phyloP scores from a whole-genome alignment of 2,888 invertebrate species.

The Idaea dimidiata region DNA sequence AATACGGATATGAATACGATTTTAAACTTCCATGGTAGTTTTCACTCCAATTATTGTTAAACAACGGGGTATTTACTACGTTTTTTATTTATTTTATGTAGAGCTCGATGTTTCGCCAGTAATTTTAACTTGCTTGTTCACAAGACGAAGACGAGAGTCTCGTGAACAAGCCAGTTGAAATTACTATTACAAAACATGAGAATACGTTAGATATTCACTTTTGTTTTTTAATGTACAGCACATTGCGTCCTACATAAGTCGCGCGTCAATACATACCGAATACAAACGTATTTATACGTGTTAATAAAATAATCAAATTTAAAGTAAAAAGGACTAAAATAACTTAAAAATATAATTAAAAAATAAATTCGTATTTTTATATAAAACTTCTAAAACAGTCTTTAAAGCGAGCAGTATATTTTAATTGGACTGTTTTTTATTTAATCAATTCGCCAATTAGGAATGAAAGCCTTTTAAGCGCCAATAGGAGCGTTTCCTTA shows the following conservation, averaged over 20 bases:
- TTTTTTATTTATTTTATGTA: no score
- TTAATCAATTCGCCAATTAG: neutral
- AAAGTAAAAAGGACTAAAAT: neutral
- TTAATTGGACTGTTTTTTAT: neutral
- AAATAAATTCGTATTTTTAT: neutral
- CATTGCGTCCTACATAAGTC: neutral
- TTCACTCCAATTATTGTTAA: no score
- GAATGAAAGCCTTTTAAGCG: neutral
- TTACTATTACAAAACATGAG: no score
- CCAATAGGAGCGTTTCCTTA: neutral
- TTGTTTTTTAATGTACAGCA: neutral
- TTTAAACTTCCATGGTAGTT: no score
- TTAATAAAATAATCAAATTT: neutral
- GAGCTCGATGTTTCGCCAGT: no score
- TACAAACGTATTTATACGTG: neutral
- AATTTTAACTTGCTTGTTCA: no score
- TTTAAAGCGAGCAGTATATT: neutral
- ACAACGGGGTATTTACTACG: no score
- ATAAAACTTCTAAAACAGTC: neutral
- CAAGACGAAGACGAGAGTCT: no score
- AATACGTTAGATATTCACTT: no score
- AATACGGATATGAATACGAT: no score
- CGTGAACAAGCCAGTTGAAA: no score
- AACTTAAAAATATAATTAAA: neutral
- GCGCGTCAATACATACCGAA: neutral